Conservation (phyloP, 2,113 vertebrate genomes). For the Callaeas wilsoni region DNA sequence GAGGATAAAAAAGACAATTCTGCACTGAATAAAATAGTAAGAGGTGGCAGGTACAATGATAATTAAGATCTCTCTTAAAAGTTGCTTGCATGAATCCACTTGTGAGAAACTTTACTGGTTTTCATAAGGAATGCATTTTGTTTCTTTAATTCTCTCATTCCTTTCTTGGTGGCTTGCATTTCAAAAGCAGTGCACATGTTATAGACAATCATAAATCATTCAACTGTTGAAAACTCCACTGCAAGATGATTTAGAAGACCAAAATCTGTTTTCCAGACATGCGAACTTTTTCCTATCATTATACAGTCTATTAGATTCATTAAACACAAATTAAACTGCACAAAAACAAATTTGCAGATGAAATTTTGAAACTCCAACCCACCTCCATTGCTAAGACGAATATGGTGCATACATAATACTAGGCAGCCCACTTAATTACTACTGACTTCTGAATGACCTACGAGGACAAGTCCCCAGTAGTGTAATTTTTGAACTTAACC, state of each 20-base stretch:
- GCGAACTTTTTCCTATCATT: neutral
- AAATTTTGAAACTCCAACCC: neutral
- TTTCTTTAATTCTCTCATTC: neutral
- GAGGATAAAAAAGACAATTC: neutral
- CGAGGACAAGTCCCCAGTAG: neutral
- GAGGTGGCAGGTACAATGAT: neutral
- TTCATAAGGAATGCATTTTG: neutral
- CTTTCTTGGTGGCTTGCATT: neutral
- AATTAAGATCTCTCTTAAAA: neutral
- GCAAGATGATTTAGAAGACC: neutral
- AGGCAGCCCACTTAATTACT: neutral
- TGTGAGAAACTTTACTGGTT: neutral
- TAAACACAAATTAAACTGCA: neutral
- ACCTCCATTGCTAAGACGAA: neutral
- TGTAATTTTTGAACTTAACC: neutral
- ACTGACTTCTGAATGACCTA: neutral
- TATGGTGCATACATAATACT: neutral
- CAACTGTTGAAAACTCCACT: neutral
- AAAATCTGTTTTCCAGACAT: slow-evolving; percentile 1
- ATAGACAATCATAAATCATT: neutral
- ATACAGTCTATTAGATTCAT: slow-evolving; percentile 9
- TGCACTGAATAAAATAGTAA: neutral
- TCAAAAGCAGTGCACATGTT: neutral
- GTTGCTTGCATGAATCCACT: neutral
- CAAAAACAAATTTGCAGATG: neutral